These are phyloP conservation scores for Chaitophorus viminalis DNA, from an alignment of 2,888 invertebrate genomes.

Conservation along the genomic window DNA sequence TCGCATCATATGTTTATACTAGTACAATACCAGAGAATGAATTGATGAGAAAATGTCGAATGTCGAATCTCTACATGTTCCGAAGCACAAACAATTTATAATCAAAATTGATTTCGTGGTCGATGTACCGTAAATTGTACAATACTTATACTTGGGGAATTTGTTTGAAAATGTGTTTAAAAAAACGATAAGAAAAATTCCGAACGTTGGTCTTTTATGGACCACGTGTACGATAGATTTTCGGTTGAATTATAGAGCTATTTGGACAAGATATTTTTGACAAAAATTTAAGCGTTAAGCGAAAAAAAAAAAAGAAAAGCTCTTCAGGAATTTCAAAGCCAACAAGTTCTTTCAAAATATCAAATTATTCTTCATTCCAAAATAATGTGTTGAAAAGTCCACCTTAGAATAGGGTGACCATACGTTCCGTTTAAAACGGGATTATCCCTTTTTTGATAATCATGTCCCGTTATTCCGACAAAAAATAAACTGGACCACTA, in stretches of 20 bases:
- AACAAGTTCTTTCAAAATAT: background rate
- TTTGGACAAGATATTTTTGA: background rate
- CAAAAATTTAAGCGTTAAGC: background rate
- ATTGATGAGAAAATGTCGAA: too few species aligned
- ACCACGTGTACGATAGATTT: background rate
- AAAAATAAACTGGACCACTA: too few species aligned
- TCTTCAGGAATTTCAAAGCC: background rate
- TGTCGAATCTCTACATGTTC: too few species aligned
- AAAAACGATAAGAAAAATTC: background rate
- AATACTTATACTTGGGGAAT: background rate
- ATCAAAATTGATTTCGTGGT: background rate
- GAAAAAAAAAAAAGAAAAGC: background rate
- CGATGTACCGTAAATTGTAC: background rate
- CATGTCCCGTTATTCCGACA: too few species aligned
- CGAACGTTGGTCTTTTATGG: background rate
- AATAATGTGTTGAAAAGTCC: too few species aligned
- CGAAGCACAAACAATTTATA: too few species aligned
- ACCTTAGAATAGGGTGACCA: too few species aligned
- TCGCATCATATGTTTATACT: too few species aligned
- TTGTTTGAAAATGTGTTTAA: background rate
- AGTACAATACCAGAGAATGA: too few species aligned
- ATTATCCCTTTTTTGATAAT: too few species aligned
- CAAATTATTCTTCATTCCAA: too few species aligned
- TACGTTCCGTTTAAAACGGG: too few species aligned
- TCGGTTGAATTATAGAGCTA: background rate